phyloP scores from a whole-genome alignment of 2,113 vertebrate genomes.

The Narcine bancroftii region DNA sequence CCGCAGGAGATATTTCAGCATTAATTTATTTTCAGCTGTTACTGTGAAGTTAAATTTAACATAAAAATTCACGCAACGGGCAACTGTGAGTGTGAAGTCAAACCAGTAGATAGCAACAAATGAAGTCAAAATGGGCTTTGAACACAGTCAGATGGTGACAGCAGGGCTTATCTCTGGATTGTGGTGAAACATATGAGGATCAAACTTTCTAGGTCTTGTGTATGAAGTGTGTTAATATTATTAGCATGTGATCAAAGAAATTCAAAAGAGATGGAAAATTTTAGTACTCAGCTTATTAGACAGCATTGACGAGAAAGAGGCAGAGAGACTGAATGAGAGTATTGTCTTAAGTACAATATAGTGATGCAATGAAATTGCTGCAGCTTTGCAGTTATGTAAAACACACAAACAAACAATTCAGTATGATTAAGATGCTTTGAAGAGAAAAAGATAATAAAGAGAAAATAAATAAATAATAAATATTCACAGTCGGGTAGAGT shows the following conservation, averaged over 20 bases:
- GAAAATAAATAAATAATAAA: too few relatives aligned
- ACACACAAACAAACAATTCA: too few relatives aligned
- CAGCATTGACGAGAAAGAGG: too few relatives aligned
- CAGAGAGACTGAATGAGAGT: too few relatives aligned
- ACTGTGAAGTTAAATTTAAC: neutral
- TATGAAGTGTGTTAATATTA: neutral
- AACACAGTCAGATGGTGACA: neutral
- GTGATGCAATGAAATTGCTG: too few relatives aligned
- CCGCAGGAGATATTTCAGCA: neutral
- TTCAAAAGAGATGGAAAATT: too few relatives aligned
- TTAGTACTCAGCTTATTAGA: too few relatives aligned
- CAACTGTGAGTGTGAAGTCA: neutral
- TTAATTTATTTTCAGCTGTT: neutral
- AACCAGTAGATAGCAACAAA: neutral
- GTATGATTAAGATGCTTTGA: too few relatives aligned
- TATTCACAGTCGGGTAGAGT: too few relatives aligned
- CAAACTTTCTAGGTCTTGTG: neutral
- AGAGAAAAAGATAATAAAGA: too few relatives aligned
- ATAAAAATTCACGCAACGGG: neutral
- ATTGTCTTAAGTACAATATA: too few relatives aligned
- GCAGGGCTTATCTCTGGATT: neutral
- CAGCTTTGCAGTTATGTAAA: too few relatives aligned
- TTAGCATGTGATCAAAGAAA: neutral
- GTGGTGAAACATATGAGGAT: neutral
- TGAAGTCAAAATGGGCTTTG: neutral